Conservation (phyloP, 1,140 invertebrate species). For the Leptinotarsa texana region DNA sequence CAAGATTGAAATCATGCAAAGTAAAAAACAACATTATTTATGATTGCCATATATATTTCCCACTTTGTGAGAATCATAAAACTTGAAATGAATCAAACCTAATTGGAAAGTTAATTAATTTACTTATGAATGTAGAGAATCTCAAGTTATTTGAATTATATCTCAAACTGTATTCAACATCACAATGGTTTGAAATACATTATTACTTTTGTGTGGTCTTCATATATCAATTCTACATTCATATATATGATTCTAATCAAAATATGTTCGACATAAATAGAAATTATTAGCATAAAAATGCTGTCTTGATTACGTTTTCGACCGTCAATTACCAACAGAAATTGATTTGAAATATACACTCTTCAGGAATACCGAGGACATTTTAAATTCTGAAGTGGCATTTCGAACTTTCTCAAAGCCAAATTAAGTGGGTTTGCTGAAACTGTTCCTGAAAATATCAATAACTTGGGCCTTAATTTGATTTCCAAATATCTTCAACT, state of each 20-base stretch:
- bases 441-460: not conserved
- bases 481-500: not conserved
- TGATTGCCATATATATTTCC: too few relatives aligned
- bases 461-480: slow-evolving; percentile 1
- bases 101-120: too few relatives aligned
- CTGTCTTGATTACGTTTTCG: not conserved
- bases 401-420: not conserved
- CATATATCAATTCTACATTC: too few relatives aligned
- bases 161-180: too few relatives aligned
- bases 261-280: not conserved
- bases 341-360: not conserved
- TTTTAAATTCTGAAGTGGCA: not conserved
- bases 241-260: not conserved
- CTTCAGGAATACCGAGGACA: not conserved
- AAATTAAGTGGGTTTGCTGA: not conserved
- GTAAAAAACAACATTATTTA: too few relatives aligned
- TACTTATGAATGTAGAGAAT: too few relatives aligned
- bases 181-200: too few relatives aligned
- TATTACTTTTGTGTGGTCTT: too few relatives aligned
- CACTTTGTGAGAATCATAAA: too few relatives aligned
- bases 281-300: not conserved
- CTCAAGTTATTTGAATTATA: too few relatives aligned
- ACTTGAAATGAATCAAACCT: too few relatives aligned
- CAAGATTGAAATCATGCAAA: too few relatives aligned
- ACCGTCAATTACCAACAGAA: not conserved